Conservation (phyloP, 2,888 invertebrate species). For the Pasiphila rectangulata region DNA sequence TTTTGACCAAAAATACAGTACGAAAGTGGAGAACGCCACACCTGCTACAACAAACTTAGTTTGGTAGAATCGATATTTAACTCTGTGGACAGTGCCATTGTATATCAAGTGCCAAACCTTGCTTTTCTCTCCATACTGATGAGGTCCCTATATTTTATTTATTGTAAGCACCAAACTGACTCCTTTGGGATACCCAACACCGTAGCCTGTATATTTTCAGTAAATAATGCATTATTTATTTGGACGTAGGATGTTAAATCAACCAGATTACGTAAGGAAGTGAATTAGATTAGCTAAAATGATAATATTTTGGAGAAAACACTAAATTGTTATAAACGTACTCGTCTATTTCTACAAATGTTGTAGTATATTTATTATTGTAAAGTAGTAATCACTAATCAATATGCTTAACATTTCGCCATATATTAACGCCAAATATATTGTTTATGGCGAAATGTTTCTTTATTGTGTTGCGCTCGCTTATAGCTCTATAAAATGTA, state of each 20-base stretch:
- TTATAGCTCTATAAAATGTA: too few species aligned
- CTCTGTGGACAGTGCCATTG: constrained; percentile 32
- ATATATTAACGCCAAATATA: too few species aligned
- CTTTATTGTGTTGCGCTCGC: too few species aligned
- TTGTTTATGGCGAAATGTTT: too few species aligned
- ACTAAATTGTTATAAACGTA: too few species aligned
- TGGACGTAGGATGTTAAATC: neutral
- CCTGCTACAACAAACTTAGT: constrained; percentile 30
- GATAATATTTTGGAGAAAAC: neutral
- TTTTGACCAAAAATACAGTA: constrained; percentile 24
- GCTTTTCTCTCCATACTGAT: constrained; percentile 34
- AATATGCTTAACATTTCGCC: too few species aligned
- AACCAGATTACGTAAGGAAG: neutral
- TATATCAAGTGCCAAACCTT: constrained; percentile 34
- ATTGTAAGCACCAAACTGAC: constrained; percentile 22
- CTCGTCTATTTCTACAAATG: too few species aligned
- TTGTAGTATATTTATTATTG: too few species aligned
- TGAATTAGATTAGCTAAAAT: neutral
- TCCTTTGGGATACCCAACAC: constrained; percentile 23
- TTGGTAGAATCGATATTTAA: constrained; percentile 29
- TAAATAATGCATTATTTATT: constrained; percentile 23
- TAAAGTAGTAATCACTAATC: too few species aligned
- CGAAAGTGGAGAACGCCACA: constrained; percentile 20
- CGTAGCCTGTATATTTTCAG: constrained; percentile 19
- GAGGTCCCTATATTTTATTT: constrained; percentile 32